phyloP scores from a whole-genome alignment of 2,797 vertebrate species.

The Clarias laeviceps region DNA sequence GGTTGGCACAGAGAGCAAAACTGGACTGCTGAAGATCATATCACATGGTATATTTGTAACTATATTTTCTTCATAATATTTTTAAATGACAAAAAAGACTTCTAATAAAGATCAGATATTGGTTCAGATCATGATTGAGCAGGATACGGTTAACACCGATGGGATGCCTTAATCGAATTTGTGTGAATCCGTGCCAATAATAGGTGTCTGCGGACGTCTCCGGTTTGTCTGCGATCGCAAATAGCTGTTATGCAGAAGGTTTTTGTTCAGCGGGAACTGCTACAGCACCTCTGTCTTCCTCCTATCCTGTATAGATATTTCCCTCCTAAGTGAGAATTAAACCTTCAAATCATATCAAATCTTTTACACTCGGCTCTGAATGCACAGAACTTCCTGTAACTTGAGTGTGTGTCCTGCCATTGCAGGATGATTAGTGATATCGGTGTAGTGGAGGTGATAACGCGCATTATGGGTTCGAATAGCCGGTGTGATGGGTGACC shows the following conservation, averaged over 20 bases:
- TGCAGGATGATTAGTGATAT: conserved; percentile 34
- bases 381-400: conserved; percentile 9
- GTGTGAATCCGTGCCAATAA: background rate
- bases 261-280: background rate
- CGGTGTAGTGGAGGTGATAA: conserved; percentile 36
- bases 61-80: background rate
- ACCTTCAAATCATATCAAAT: background rate
- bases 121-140: background rate
- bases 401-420: background rate
- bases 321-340: background rate
- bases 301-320: background rate
- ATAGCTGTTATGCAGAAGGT: background rate
- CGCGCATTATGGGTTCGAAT: conserved; percentile 65
- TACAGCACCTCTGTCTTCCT: background rate
- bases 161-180: background rate
- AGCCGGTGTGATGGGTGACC: conserved; percentile 62
- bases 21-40: background rate
- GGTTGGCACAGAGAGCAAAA: background rate
- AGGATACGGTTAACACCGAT: background rate
- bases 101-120: background rate
- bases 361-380: background rate
- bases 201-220: background rate
- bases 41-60: background rate
- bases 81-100: background rate
- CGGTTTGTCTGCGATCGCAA: background rate